Conservation (phyloP, 2,113 vertebrate genomes). For the Bucco capensis region DNA sequence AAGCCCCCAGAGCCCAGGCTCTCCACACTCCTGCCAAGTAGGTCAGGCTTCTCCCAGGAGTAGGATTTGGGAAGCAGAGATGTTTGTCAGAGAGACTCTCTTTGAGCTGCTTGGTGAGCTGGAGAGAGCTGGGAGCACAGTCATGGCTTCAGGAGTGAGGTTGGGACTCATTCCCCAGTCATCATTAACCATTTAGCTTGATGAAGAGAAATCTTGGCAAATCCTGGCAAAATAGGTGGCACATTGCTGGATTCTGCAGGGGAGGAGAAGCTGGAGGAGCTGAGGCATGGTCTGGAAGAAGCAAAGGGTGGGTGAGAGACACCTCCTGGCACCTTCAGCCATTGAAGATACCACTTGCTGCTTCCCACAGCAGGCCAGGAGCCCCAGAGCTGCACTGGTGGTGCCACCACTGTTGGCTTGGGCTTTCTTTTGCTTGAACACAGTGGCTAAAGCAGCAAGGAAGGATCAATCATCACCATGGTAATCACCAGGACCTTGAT, state of each 20-base stretch:
- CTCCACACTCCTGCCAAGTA: not conserved
- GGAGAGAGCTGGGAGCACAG: not conserved
- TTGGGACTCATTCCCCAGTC: not conserved
- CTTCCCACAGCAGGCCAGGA: fast-evolving
- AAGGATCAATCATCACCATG: not conserved
- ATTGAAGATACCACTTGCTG: not conserved
- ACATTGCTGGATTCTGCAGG: fast-evolving
- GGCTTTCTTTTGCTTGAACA: not conserved
- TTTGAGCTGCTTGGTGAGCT: not conserved
- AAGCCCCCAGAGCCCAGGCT: not conserved
- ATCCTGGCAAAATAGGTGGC: not conserved
- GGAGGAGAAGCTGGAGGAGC: not conserved
- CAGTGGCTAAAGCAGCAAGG: not conserved
- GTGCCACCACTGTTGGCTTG: not conserved
- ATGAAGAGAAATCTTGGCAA: not conserved
- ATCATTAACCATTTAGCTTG: fast-evolving
- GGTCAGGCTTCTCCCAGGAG: constrained; percentile 37
- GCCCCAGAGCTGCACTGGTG: not conserved
- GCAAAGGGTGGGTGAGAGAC: not conserved
- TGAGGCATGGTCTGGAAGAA: fast-evolving
- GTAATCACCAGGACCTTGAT: not conserved
- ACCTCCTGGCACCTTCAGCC: fast-evolving
- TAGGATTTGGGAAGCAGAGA: not conserved
- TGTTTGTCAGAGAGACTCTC: not conserved
- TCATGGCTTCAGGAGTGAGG: not conserved